Evolutionary conservation across 2,888 invertebrate species (phyloP), one percentile per base, ranked within the genome.

Genomic region (Protonemura montana): DNA sequence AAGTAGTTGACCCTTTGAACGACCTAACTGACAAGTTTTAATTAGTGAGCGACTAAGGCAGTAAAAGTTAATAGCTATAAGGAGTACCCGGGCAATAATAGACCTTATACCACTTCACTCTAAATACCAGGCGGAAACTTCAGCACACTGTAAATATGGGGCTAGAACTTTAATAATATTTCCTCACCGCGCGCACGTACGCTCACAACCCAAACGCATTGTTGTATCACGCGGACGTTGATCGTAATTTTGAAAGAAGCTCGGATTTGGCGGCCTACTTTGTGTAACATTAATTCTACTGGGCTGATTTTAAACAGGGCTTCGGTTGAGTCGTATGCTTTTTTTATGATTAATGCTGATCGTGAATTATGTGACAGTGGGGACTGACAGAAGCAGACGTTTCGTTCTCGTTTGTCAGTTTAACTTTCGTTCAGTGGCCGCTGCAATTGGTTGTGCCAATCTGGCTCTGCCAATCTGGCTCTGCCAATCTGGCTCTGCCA

Each of bases 21-120:
- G 81, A 59, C 59, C 59, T 59, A 59, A 59, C 59, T 59, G 59
- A 81, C 81, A 81, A 30, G 81, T 81, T 81, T 81, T 81, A 81
- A 81, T 81, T 81, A 81, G 81, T 10, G 30, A 28, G 81, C 16
- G 10, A 81, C 29, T 28, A 81, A 81, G 81, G 81, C 81, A 30
- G 5, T 81, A 81, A 81, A 81, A 81, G 81, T 16, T 81, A 81
- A 81, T 81, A 81, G 81, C 29, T 81, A 28, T 28, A 28, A 81
- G 81, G 29, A 30, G 30, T 29, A 30, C 28, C 81, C 81, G 30
- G 30, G 81, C 81, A 81, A 81, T 81, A 81, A 81, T 81, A 81
- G 81, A 81, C 81, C 81, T 28, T 30, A 10, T 81, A 27, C 27
- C 78, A 16, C 27, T 28, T 78, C 28, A 27, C 10, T 10, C 78